Evolutionary conservation across 2,797 vertebrate species (phyloP), one percentile per base, ranked within the genome.

Genomic region (Alfaro cultratus): DNA sequence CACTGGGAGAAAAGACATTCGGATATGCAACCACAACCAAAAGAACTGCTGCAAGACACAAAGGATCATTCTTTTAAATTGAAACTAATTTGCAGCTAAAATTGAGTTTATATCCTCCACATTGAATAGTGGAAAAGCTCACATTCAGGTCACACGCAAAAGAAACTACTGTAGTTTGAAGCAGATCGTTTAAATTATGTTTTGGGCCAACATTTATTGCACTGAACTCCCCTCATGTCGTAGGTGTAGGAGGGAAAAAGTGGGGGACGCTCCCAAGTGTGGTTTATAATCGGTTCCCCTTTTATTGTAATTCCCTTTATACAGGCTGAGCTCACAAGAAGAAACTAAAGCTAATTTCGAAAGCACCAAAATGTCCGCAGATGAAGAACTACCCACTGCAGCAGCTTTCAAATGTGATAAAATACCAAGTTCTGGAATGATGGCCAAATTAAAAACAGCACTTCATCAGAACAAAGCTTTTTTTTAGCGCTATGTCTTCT

Each of bases 51-150:
- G 80, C 89, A 84, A 86, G 89, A 90, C 88, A 91, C 89, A 87
- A 90, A 89, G 81, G 86, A 93, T 88, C 83, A 87, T 86, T 90
- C 87, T 77, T 82, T 88, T 74, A 86, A 91, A 91, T 83, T 91
- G 88, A 85, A 90, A 91, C 91, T 89, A 46, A 91, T 91, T 92
- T 90, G 84, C 82, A 81, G 85, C 74, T 21, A 46, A 83, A 93
- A 80, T 46, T 7, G 81, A 64, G 47, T 79, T 85, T 47, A 36
- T 75, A 73, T 86, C 75, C 82, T 89, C 82, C 39, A 29, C 47
- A 21, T 60, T 73, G 39, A 76, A 74, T 60, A 75, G 81, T 34
- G 21, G 74, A 81, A 87, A 80, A 88, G 77, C 81, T 77, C 70
- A 49, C 79, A 55, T 47, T 80, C 88, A 91, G 86, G 87, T 87